These are phyloP conservation scores for Vandiemenella viatica DNA, from an alignment of 2,888 invertebrate species.

Conservation along the genomic window DNA sequence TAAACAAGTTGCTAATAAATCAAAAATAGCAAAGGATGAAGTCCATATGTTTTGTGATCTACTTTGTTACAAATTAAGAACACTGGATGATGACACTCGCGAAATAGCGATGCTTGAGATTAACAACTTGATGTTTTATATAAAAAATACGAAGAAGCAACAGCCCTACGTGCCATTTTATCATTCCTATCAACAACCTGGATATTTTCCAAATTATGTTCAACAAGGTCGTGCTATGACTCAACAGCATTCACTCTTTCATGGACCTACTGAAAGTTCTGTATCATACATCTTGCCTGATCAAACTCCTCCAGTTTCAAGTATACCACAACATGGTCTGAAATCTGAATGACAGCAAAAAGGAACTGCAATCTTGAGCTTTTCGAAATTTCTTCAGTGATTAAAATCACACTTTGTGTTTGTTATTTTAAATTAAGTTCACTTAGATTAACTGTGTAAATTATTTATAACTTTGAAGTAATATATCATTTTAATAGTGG, in stretches of 20 bases:
- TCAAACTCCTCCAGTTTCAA: background rate
- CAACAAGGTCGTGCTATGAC: background rate
- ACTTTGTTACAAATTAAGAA: constrained; percentile 2
- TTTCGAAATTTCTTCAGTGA: background rate
- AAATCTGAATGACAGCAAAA: background rate
- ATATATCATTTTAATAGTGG: background rate
- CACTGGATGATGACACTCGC: constrained; percentile 3
- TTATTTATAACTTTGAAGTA: background rate
- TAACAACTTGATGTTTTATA: constrained; percentile 4
- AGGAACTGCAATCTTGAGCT: background rate
- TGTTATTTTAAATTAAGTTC: background rate
- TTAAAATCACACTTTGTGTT: background rate
- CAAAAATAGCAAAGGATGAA: background rate
- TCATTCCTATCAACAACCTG: background rate
- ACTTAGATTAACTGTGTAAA: background rate
- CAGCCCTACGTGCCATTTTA: background rate
- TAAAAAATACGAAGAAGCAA: background rate
- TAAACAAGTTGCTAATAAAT: background rate
- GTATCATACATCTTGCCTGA: background rate
- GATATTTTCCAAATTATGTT: background rate
- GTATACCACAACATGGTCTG: background rate
- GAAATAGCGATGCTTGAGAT: constrained; percentile 5
- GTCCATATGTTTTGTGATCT: constrained; percentile 3
- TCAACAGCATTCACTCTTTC: background rate
- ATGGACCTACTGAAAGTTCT: background rate